A percentile compares a stretch with the other conserved stretches of the same genome.
Conservation (phyloP, 2,113 vertebrate genomes). For the Silurus glanis region DNA sequence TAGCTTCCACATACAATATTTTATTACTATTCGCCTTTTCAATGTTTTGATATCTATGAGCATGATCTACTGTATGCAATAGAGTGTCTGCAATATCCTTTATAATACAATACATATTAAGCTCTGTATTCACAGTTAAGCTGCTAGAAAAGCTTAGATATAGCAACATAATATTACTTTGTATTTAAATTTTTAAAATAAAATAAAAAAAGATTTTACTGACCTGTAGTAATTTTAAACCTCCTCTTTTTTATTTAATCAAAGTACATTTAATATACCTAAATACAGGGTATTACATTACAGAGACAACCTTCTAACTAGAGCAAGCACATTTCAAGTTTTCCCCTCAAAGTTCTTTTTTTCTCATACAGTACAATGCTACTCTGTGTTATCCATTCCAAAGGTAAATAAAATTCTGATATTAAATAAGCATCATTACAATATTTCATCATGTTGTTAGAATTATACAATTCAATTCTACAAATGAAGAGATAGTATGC, state of each 20-base stretch:
- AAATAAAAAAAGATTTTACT: neutral
- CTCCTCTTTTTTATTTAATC: neutral
- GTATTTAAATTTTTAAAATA: neutral
- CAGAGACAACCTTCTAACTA: no score
- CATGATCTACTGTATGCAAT: neutral
- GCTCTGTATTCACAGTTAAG: neutral
- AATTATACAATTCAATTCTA: no score
- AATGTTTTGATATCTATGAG: neutral
- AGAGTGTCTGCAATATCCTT: neutral
- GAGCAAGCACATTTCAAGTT: no score
- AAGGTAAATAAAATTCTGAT: no score
- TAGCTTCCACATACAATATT: neutral
- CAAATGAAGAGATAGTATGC: no score
- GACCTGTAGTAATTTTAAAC: neutral
- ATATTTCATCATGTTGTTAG: no score
- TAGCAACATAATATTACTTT: neutral
- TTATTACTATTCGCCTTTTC: neutral
- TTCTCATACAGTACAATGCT: no score
- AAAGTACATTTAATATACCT: neutral
- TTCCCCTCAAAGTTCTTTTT: no score
- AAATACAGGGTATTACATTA: neutral
- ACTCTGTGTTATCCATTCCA: no score
- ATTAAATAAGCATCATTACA: no score
- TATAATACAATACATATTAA: neutral
- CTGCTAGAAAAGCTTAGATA: neutral